Conservation (phyloP, 2,113 vertebrate genomes). For the Bothrops jararaca region DNA sequence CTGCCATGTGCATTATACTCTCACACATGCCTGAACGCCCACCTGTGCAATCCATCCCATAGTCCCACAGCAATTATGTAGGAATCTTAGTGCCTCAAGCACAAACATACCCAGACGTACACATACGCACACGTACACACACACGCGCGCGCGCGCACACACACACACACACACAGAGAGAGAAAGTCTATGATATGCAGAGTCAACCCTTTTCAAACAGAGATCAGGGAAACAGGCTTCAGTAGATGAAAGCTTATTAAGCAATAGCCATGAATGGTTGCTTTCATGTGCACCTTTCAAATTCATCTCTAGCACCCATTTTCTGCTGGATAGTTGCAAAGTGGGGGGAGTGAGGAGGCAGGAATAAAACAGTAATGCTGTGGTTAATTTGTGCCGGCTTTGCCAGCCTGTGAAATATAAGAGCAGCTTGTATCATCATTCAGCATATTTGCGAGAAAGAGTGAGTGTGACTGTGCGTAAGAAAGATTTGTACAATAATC, state of each 20-base stretch:
- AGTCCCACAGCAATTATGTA: neutral
- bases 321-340: slow-evolving; percentile 13
- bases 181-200: neutral
- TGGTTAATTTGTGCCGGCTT: slow-evolving; percentile 3
- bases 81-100: neutral
- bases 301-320: neutral
- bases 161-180: neutral
- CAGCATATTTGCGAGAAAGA: neutral
- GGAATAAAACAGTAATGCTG: neutral
- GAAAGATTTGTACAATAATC: neutral
- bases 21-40: neutral
- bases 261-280: neutral
- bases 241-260: neutral
- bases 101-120: neutral
- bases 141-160: too few relatives aligned
- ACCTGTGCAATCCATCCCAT: neutral
- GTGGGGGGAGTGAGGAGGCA: neutral
- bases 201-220: neutral
- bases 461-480: neutral
- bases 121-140: neutral
- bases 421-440: slow-evolving; percentile 20
- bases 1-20: neutral
- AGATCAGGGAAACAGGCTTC: neutral
- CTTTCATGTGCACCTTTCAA: neutral
- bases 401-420: slow-evolving; percentile 15